Evolutionary conservation across 2,113 vertebrate genomes (phyloP), one percentile per base, ranked within the genome.

Genomic region (Desmodus rotundus): DNA sequence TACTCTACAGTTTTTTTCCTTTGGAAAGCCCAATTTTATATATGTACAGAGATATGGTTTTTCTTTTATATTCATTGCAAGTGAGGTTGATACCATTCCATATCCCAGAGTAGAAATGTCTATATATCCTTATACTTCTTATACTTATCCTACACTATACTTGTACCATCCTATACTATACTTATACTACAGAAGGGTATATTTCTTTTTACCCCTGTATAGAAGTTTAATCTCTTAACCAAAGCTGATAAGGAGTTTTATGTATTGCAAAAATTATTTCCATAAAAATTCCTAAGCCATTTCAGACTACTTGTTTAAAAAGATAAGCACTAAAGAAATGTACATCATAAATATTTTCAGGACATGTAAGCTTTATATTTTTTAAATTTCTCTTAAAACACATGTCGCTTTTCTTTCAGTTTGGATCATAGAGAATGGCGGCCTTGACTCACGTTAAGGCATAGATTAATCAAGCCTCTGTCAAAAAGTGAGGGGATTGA

Each of bases 201-300:
- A 73, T 78, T 86, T 83, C 47, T 92, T 77, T 16, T 89, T 89
- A 77, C 28, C 45, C 28, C 82, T 41, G 47, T 89, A 52, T 20
- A 67, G 28, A 88, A 93, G 7, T 92, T 94, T 89, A 95, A 86
- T 90, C n/a, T 82, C 43, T 76, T 87, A 74, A 38, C 56, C 26
- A 87, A 87, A 90, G 24, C 17, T 81, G 20, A 36, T 65, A 81
- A 77, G 7, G 7, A 65, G 56, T 85, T 38, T 22, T 73, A 84
- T 87, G 92, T 87, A 70, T 16, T 90, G 7, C 15, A 76, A 93
- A 20, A 72, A 68, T 43, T 80, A 73, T 52, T 83, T 86, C n/a
- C 38, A 67, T 74, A 61, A 91, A 90, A 87, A 43, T 28, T 65
- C 12, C 9, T 90, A 78, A 96, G 56, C 26, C 58, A 63, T 47